Conservation (phyloP, 2,113 vertebrate genomes). For the Danionella cerebrum region DNA sequence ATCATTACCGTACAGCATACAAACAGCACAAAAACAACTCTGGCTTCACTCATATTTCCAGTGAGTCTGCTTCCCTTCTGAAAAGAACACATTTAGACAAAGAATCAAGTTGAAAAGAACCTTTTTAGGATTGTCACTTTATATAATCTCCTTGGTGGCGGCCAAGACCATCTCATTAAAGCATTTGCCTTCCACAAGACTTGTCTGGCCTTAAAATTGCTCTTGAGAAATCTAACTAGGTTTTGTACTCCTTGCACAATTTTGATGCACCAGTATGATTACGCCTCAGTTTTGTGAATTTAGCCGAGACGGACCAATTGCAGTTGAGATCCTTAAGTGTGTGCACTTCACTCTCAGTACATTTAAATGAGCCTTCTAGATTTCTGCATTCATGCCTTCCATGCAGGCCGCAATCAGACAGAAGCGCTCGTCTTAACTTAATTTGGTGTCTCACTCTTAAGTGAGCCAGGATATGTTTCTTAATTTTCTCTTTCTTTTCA, state of each 20-base stretch:
- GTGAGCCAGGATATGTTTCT: neutral
- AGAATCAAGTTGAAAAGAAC: neutral
- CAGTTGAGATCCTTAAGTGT: neutral
- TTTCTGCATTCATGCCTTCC: neutral
- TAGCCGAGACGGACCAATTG: neutral
- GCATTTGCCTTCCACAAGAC: neutral
- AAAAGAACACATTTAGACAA: neutral
- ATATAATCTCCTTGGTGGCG: neutral
- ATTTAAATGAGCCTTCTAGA: neutral
- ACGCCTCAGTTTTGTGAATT: neutral
- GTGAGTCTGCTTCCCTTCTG: conserved; percentile 64
- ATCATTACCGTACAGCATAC: conserved; percentile 89
- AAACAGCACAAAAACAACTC: conserved; percentile 89
- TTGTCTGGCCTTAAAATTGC: neutral
- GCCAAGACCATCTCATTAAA: neutral
- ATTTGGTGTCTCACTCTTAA: neutral
- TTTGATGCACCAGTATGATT: neutral
- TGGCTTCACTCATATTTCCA: conserved; percentile 96
- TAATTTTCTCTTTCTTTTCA: neutral
- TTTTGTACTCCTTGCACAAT: neutral
- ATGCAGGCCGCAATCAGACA: neutral
- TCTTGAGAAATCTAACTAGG: neutral
- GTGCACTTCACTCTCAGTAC: neutral
- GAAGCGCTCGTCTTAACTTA: neutral
- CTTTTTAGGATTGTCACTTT: neutral